A percentile compares a stretch with the other conserved stretches of the same genome.
phyloP scores from a whole-genome alignment of 2,888 invertebrate species.

The Balanococcus diminutus region DNA sequence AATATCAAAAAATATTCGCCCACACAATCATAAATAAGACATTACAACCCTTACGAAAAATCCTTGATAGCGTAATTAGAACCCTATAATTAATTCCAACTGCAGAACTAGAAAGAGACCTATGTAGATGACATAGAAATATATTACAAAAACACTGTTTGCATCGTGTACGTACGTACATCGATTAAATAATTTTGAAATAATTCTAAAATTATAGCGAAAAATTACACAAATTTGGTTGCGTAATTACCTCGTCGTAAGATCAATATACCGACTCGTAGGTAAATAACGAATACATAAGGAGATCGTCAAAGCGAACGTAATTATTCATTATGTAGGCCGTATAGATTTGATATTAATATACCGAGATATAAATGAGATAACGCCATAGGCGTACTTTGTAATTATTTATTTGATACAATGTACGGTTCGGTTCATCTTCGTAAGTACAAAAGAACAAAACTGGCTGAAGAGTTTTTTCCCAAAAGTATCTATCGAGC shows the following conservation, averaged over 20 bases:
- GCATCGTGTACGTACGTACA: too few relatives aligned
- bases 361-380: not conserved
- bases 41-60: not conserved
- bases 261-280: not conserved
- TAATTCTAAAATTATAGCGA: not conserved
- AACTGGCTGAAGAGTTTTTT: not conserved
- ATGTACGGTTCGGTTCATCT: not conserved
- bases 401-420: not conserved
- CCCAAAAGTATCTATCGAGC: not conserved
- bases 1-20: not conserved
- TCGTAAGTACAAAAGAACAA: not conserved
- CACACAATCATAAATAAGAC: not conserved
- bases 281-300: not conserved
- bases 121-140: not conserved
- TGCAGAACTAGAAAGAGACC: not conserved
- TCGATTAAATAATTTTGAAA: not conserved
- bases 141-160: not conserved
- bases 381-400: constrained; percentile 30
- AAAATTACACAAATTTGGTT: not conserved
- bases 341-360: constrained; percentile 18
- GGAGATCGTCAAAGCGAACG: constrained; percentile 32
- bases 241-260: not conserved
- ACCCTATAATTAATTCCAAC: not conserved
- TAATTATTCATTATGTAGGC: constrained; percentile 31
- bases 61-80: not conserved